A percentile compares a stretch with the other conserved stretches of the same genome.
Evolutionary conservation across 23 tunicate genomes (phyloP).

Genomic region (Diplosoma virens): DNA sequence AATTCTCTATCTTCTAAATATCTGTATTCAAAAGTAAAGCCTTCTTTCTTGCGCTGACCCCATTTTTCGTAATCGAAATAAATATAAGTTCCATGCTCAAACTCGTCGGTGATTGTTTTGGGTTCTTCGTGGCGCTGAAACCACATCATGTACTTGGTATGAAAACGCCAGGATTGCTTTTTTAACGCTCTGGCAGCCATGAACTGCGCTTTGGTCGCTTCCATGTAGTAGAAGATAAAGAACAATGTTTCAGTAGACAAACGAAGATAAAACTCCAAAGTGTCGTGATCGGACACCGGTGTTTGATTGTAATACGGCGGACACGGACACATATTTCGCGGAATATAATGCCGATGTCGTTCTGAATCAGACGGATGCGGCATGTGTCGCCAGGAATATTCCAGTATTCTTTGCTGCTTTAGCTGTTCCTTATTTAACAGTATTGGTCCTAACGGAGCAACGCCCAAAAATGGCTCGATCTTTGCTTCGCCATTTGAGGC

Average conservation of each 20-base stretch:
- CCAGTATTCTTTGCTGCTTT: conserved; percentile 79
- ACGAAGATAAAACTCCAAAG: conserved; percentile 89
- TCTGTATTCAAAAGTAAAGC: conserved; percentile 98
- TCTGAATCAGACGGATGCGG: conserved; percentile 99
- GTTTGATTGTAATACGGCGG: conserved; percentile 88
- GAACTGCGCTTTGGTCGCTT: conserved; percentile 96
- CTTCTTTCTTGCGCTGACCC: conserved; percentile 99
- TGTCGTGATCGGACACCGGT: conserved; percentile 80
- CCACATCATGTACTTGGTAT: conserved; percentile 99
- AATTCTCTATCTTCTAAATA: conserved; percentile 97
- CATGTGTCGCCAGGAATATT: conserved; percentile 90
- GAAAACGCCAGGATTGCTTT: conserved; percentile 99
- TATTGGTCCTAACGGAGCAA: conserved; percentile 82
- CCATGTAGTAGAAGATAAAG: conserved; percentile 99
- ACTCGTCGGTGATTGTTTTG: conserved; percentile 97
- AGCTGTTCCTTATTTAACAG: conserved; percentile 54
- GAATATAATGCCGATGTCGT: conserved; percentile 86
- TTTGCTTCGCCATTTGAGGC: conserved; percentile 63
- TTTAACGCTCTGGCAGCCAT: conserved; percentile 98
- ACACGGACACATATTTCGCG: conserved; percentile 80
- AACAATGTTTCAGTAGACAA: conserved; percentile 94
- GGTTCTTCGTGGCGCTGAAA: conserved; percentile 99
- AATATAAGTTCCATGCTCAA: conserved; percentile 98
- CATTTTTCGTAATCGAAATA: conserved; percentile 99
- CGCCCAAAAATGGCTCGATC: conserved; percentile 77